These are phyloP conservation scores for Dromius quadrimaculatus DNA, from an alignment of 2,888 invertebrate genomes.

Conservation along the genomic window DNA sequence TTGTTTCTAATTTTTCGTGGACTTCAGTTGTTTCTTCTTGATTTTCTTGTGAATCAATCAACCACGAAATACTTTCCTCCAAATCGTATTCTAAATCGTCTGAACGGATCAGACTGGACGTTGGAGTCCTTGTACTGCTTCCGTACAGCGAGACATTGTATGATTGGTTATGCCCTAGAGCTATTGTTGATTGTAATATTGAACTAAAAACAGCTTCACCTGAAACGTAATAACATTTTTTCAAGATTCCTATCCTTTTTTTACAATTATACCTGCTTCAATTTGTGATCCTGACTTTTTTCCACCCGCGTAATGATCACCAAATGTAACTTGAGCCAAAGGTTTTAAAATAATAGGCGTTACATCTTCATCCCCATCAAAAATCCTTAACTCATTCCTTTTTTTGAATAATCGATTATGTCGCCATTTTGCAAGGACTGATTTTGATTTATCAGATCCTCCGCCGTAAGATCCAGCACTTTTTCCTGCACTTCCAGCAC, in stretches of 20 bases:
- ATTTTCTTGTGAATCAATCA: conserved; percentile 15
- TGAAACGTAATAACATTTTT: no score
- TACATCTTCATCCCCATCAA: conserved; percentile 3
- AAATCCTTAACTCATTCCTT: conserved; percentile 34
- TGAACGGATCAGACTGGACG: not conserved
- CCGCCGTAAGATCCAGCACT: not conserved
- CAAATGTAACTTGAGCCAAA: no score
- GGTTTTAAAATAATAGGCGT: conserved; percentile 8
- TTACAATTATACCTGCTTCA: no score
- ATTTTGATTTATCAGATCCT: not conserved
- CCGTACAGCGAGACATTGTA: not conserved
- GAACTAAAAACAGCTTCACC: conserved; percentile 4
- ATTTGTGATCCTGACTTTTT: no score
- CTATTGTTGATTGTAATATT: not conserved
- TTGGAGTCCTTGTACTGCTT: no score
- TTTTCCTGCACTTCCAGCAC: not conserved
- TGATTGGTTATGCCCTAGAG: conserved; percentile 24
- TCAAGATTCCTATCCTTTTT: no score
- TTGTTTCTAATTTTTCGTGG: conserved; percentile 2
- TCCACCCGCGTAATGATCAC: no score
- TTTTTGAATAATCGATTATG: conserved; percentile 4
- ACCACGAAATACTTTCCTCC: not conserved
- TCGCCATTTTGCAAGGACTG: not conserved
- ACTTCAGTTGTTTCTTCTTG: not conserved
- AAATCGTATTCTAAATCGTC: no score